Conservation (phyloP, 2,797 vertebrate species). For the Trematomus bernacchii region DNA sequence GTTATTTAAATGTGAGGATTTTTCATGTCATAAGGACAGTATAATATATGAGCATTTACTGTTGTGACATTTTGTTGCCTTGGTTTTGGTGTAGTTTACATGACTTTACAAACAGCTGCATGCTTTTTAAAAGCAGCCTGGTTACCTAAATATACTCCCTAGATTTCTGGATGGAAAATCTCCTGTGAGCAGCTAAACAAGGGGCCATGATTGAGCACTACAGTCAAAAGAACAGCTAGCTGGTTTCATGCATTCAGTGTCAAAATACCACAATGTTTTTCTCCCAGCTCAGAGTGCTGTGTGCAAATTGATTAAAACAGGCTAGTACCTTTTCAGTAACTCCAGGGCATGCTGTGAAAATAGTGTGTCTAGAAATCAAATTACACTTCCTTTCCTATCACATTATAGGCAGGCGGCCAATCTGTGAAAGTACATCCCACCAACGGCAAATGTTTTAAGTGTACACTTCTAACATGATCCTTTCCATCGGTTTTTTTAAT, state of each 20-base stretch:
- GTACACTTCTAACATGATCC: neutral
- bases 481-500: neutral
- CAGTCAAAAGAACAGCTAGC: constrained; percentile 40
- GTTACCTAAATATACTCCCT: constrained; percentile 42
- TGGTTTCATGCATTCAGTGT: constrained; percentile 48
- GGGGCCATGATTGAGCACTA: constrained; percentile 19
- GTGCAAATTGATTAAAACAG: constrained; percentile 35
- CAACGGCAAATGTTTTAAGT: constrained; percentile 31
- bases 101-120: constrained; percentile 59
- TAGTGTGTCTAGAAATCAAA: constrained; percentile 47
- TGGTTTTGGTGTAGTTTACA: constrained; percentile 66
- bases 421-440: constrained; percentile 30
- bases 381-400: constrained; percentile 24
- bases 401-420: constrained; percentile 28
- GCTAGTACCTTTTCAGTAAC: constrained; percentile 22
- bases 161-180: constrained; percentile 51
- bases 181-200: constrained; percentile 46
- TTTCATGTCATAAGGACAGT: neutral
- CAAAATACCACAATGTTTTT: constrained; percentile 28
- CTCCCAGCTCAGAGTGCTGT: constrained; percentile 25
- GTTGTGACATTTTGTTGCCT: constrained; percentile 41
- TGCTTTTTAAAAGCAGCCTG: constrained; percentile 51
- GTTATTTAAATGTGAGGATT: neutral
- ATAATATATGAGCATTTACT: neutral
- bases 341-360: constrained; percentile 31